These are phyloP conservation scores for Drosophila pectinifera DNA, from an alignment of 1,140 invertebrate species.

Conservation along the genomic window DNA sequence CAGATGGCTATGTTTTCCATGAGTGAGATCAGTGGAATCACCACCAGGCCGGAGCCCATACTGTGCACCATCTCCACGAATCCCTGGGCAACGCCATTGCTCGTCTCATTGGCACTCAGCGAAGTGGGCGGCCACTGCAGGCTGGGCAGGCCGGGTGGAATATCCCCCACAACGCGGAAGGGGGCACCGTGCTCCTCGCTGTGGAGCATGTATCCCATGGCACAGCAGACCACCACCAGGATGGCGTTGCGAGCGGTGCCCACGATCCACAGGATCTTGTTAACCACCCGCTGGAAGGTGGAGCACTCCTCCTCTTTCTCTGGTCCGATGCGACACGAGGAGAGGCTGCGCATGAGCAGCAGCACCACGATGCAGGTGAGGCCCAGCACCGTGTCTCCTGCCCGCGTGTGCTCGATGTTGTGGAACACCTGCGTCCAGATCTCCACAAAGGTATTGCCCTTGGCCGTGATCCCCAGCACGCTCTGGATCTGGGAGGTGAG, in stretches of 20 bases:
- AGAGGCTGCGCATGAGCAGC: constrained; percentile 70
- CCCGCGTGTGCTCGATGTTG: constrained; percentile 87
- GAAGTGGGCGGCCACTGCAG: constrained; percentile 89
- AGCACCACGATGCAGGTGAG: constrained; percentile 90
- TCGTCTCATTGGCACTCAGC: constrained; percentile 85
- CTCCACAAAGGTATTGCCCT: constrained; percentile 90
- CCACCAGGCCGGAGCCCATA: constrained; percentile 90
- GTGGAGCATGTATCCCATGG: constrained; percentile 87
- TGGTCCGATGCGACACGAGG: constrained; percentile 87
- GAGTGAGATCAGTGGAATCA: constrained; percentile 92
- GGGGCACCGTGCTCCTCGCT: constrained; percentile 78
- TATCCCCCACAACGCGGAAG: constrained; percentile 85
- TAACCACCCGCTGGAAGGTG: constrained; percentile 85
- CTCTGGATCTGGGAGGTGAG: constrained; percentile 95
- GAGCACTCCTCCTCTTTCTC: constrained; percentile 85
- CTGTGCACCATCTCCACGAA: constrained; percentile 90
- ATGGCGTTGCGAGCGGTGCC: constrained; percentile 91
- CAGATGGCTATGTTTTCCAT: constrained; percentile 94
- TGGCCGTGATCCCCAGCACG: constrained; percentile 91
- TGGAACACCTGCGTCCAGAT: constrained; percentile 89
- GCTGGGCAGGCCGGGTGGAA: constrained; percentile 89
- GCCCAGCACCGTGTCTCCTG: constrained; percentile 90
- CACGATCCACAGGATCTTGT: constrained; percentile 88
- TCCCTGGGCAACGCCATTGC: constrained; percentile 40
- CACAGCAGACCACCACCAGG: constrained; percentile 89